Percentiles rank a stretch among this genome's conserved stretches.
phyloP scores from a whole-genome alignment of 2,113 vertebrate species.

The Porphyrio hochstetteri region DNA sequence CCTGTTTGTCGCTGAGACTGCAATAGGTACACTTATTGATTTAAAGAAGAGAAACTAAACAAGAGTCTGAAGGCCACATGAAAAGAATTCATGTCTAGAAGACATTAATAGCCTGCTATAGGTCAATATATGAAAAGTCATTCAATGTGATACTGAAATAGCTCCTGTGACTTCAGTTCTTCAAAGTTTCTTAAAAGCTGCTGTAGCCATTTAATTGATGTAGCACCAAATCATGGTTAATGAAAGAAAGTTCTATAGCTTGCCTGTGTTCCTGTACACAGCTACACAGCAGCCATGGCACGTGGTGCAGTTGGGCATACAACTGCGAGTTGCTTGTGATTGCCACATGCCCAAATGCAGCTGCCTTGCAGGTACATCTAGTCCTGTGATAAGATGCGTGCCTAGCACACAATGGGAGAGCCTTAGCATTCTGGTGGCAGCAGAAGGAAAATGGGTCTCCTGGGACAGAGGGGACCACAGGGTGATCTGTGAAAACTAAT shows the following conservation, averaged over 20 bases:
- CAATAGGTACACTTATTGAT: background rate
- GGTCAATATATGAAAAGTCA: background rate
- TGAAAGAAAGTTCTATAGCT: background rate
- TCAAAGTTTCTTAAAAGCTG: background rate
- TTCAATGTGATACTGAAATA: background rate
- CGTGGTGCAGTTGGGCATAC: background rate
- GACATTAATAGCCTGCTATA: background rate
- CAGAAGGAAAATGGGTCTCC: background rate
- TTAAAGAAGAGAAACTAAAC: background rate
- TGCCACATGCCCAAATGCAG: background rate
- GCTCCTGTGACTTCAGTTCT: background rate
- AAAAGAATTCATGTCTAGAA: background rate
- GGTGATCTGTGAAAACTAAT: rapidly evolving
- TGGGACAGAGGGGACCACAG: background rate
- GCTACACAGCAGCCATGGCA: background rate
- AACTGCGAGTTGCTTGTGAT: background rate
- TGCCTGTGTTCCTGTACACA: background rate
- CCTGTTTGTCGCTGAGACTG: background rate
- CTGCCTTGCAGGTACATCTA: background rate
- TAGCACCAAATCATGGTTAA: background rate
- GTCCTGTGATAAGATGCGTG: rapidly evolving
- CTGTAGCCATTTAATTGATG: background rate
- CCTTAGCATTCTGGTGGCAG: background rate
- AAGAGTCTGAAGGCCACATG: background rate
- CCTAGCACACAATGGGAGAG: background rate